Base-by-base conservation (phyloP, 2,113 vertebrate genomes). In the Microtus ochrogaster region DNA sequence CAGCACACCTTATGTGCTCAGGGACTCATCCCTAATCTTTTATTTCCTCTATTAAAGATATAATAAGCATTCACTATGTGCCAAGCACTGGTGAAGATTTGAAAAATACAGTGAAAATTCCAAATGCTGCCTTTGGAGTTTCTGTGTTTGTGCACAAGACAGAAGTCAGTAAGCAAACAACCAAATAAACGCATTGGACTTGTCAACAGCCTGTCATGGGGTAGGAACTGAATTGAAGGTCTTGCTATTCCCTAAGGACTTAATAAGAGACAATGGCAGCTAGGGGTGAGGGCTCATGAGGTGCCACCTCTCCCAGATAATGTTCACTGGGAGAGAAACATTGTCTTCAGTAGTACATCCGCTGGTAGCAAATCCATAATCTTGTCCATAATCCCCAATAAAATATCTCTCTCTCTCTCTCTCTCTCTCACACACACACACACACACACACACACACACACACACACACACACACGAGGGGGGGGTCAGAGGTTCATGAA, bases 161-260 rank as follows among this genome's bases (percentile, higher is more conserved):
- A 81, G 79, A 58, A 76, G 83, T 76, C 52, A 94, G 76, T 44
- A 93, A 94, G 24, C 12, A 93, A 92, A 28, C 22, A 44, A 55
- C 3, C 11, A 83, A 90, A 90, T 49, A 96, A 83, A 86, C 49
- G 81, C 83, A 36, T 33, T 66, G 82, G 9, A 66, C 26, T 30
- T 68, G 83, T 36, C 41, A 86, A 66, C 82, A 85, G 13, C 28
- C 61, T 85, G 41, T 6, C 82, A 85, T 85, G 82, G 49, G 26
- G 26, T 44, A 63, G 39, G 26, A 19, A 4, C 61, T 21, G 24
- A 19, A 4, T 39, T 30, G 24, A 44, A 66, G 82, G 41, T 11
- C 39, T 28, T 65, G 14, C 39, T 7, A 17, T 65, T 84, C 39
- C 58, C n/a, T 41, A 39, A 65, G 82, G 61, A 47, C 61, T 65